Evolutionary conservation across 2,888 invertebrate genomes (phyloP).

Genomic region (Eueremaeus valkanovi): DNA sequence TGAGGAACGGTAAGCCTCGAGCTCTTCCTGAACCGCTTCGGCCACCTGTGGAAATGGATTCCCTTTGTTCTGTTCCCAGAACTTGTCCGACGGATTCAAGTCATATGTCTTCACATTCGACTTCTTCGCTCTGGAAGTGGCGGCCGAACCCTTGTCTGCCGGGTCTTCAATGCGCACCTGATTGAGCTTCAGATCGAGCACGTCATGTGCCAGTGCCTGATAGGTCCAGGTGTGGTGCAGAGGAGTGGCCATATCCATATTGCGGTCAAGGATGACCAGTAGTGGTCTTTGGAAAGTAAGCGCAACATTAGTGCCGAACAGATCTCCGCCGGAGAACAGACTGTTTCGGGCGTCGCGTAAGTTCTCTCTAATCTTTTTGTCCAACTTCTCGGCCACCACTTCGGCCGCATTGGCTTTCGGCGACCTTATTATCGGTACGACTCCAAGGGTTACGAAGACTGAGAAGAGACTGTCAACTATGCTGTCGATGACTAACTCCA

Average conservation of each 20-base stretch:
- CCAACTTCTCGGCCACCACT: conserved; percentile 93
- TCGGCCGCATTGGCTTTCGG: conserved; percentile 96
- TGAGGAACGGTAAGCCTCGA: conserved; percentile 86
- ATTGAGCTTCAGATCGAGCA: conserved; percentile 84
- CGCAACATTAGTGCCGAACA: conserved; percentile 26
- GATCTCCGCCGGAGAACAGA: conserved; percentile 64
- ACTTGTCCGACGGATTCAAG: conserved; percentile 78
- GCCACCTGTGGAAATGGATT: conserved; percentile 69
- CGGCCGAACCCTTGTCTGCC: conserved; percentile 50
- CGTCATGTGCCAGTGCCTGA: conserved; percentile 95
- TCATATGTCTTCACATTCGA: conserved; percentile 62
- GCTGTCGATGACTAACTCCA: conserved; percentile 86
- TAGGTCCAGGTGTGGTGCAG: conserved; percentile 99
- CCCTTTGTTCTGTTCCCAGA: conserved; percentile 92
- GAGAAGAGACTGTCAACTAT: conserved; percentile 96
- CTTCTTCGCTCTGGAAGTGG: conserved; percentile 56
- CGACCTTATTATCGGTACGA: conserved; percentile 83
- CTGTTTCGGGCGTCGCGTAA: conserved; percentile 94
- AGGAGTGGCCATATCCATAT: conserved; percentile 94
- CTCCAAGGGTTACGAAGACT: conserved; percentile 88
- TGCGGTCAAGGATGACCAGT: conserved; percentile 84
- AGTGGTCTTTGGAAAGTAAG: conserved; percentile 82
- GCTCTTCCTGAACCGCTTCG: conserved; percentile 95
- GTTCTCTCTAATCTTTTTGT: conserved; percentile 94
- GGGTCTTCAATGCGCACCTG: conserved; percentile 69